Percentiles rank a stretch among this genome's conserved stretches.
phyloP scores from a whole-genome alignment of 1,140 invertebrate genomes.

The Drosophila seguyi region DNA sequence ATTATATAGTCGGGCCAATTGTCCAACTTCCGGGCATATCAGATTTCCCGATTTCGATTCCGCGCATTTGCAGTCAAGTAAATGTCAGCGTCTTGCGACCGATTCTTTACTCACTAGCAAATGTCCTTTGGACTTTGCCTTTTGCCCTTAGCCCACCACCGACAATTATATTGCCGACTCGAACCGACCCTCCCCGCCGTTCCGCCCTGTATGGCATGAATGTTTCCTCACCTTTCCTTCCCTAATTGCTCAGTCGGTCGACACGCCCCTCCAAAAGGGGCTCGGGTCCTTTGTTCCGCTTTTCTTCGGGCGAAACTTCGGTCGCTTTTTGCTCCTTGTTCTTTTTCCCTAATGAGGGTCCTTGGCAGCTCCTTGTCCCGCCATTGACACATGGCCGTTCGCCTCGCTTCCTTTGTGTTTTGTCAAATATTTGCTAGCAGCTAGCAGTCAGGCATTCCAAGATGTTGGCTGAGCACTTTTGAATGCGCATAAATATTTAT shows the following conservation, averaged over 20 bases:
- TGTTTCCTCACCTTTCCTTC: constrained; percentile 11
- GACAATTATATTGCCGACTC: constrained; percentile 23
- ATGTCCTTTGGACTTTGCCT: constrained; percentile 46
- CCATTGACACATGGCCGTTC: constrained; percentile 71
- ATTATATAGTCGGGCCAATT: constrained; percentile 65
- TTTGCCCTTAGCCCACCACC: constrained; percentile 30
- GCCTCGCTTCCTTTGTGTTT: constrained; percentile 50
- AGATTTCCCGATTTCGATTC: constrained; percentile 58
- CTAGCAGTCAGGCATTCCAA: constrained; percentile 34
- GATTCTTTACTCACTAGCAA: constrained; percentile 34
- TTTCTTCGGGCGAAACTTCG: constrained; percentile 40
- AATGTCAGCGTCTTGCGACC: constrained; percentile 65
- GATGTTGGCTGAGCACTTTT: constrained; percentile 59
- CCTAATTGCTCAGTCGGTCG: constrained; percentile 74
- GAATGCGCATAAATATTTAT: constrained; percentile 80
- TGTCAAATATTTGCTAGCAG: constrained; percentile 69
- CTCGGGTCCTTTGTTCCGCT: constrained; percentile 54
- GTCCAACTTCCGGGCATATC: constrained; percentile 76
- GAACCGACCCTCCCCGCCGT: constrained; percentile 13
- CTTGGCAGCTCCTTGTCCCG: constrained; percentile 58
- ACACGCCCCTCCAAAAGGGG: constrained; percentile 59
- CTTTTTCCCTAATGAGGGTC: constrained; percentile 78
- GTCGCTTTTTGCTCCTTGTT: constrained; percentile 55
- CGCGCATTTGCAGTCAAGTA: constrained; percentile 68
- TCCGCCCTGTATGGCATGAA: constrained; percentile 14